Conservation (phyloP, 1,140 invertebrate genomes). For the Charaxes varanes region DNA sequence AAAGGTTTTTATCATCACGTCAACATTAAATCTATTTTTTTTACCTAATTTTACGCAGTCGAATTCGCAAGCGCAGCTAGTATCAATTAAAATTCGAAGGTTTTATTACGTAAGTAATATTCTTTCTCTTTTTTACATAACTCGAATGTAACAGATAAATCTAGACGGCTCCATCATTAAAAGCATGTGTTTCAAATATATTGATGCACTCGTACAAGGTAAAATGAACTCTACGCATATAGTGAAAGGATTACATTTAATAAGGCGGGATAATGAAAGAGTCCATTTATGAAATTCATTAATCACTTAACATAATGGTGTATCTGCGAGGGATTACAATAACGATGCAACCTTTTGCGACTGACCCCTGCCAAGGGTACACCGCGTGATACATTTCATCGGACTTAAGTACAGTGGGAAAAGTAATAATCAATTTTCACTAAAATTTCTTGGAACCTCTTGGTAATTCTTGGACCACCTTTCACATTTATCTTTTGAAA, state of each 20-base stretch:
- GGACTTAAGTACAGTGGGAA: conserved; percentile 3
- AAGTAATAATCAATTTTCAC: too few relatives aligned
- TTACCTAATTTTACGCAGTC: too few relatives aligned
- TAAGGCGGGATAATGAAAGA: background rate
- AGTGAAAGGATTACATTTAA: background rate
- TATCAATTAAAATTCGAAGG: too few relatives aligned
- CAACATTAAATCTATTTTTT: too few relatives aligned
- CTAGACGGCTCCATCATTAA: conserved; percentile 7
- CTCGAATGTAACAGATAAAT: conserved; percentile 3
- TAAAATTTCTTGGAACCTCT: too few relatives aligned
- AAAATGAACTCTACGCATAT: background rate
- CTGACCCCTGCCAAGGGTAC: conserved; percentile 22
- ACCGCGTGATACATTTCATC: conserved; percentile 18
- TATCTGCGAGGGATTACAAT: conserved; percentile 27
- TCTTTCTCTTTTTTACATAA: too few relatives aligned
- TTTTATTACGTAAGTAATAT: too few relatives aligned
- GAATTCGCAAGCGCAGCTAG: too few relatives aligned
- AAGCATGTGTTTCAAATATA: conserved; percentile 1
- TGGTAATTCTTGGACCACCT: too few relatives aligned
- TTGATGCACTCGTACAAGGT: background rate
- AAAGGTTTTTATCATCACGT: too few relatives aligned
- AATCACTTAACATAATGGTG: conserved; percentile 29
- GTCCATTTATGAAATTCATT: conserved; percentile 26
- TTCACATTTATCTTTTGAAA: too few relatives aligned
- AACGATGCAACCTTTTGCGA: conserved; percentile 22